These are phyloP conservation scores for Dryobota labecula DNA, from an alignment of 2,888 invertebrate species.

Conservation along the genomic window DNA sequence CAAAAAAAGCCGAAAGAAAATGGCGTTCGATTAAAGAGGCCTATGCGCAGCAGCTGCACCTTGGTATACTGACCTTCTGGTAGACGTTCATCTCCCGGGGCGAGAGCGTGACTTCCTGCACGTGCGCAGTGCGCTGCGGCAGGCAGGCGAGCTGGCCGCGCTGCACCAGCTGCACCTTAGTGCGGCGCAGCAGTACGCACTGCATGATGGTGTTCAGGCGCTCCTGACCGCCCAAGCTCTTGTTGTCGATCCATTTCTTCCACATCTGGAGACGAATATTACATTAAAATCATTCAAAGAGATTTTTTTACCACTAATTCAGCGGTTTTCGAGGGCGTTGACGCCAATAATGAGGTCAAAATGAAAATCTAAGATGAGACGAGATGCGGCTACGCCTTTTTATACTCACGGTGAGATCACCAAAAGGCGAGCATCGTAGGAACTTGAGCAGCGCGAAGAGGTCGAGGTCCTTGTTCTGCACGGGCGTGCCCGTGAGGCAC, in stretches of 20 bases:
- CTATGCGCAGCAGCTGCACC: neutral
- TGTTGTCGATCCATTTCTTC: constrained; percentile 98
- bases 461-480: constrained; percentile 98
- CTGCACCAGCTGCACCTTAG: constrained; percentile 94
- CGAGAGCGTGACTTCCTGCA: constrained; percentile 91
- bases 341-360: neutral
- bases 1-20: too few relatives aligned
- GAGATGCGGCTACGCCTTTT: neutral
- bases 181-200: constrained; percentile 95
- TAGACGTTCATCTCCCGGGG: constrained; percentile 94
- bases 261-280: constrained; percentile 91
- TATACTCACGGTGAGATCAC: constrained; percentile 92
- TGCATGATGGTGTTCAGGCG: constrained; percentile 96
- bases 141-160: constrained; percentile 91
- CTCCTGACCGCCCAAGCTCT: constrained; percentile 94
- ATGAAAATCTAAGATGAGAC: neutral
- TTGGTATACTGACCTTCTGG: constrained; percentile 78
- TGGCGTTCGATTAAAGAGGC: neutral
- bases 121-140: constrained; percentile 91
- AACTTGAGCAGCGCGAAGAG: constrained; percentile 95
- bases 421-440: constrained; percentile 96
- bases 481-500: constrained; percentile 97
- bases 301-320: neutral
- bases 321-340: neutral
- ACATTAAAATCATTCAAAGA: neutral